Evolutionary conservation across 2,797 vertebrate genomes (phyloP).

Genomic region (Taenioides sp.): DNA sequence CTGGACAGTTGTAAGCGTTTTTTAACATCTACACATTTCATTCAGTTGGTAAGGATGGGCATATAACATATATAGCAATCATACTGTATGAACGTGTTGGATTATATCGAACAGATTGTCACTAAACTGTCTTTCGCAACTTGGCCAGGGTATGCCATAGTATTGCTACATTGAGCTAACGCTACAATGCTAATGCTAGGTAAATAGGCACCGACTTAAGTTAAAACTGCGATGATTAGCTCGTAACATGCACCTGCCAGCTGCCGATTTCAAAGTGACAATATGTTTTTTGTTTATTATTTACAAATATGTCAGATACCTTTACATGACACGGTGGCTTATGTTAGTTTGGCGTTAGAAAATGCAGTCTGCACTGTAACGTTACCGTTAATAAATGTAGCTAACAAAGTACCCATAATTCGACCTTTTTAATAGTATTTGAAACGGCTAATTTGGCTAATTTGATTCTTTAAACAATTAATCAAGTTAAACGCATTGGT

Average conservation of each 20-base stretch:
- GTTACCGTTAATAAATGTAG: conserved; percentile 48
- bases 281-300: accelerated
- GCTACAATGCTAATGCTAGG: conserved; percentile 61
- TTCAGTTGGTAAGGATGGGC: conserved; percentile 41
- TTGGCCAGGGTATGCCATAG: conserved; percentile 51
- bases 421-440: neutral
- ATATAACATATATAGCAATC: neutral
- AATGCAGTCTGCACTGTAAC: conserved; percentile 28
- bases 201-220: conserved; percentile 52
- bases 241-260: conserved; percentile 8
- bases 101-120: conserved; percentile 14
- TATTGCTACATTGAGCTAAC: conserved; percentile 26
- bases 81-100: neutral
- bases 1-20: conserved; percentile 75
- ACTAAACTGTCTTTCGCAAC: conserved; percentile 52
- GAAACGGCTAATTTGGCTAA: too few species aligned
- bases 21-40: conserved; percentile 46
- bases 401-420: neutral
- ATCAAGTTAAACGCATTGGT: neutral
- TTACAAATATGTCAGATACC: neutral
- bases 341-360: conserved; percentile 32
- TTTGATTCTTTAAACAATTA: neutral
- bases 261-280: neutral
- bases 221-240: conserved; percentile 45
- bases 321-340: conserved; percentile 23